Conservation (phyloP, 2,888 invertebrate genomes). For the Halictus quadricinctus region DNA sequence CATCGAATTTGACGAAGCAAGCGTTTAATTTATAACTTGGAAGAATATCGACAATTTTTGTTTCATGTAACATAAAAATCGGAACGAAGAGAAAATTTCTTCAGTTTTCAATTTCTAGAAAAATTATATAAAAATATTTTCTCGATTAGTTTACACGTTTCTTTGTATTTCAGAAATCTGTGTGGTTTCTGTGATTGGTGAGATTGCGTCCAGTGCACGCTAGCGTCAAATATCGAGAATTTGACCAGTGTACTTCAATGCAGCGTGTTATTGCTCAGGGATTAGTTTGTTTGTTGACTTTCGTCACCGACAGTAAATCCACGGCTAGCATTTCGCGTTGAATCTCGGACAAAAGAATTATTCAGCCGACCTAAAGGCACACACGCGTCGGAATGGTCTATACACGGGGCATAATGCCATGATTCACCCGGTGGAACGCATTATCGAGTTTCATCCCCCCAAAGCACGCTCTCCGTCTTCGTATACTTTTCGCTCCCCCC, state of each 20-base stretch:
- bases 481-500: conserved; percentile 23
- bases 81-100: background rate
- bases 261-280: background rate
- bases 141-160: background rate
- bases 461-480: conserved; percentile 23
- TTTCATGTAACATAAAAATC: too few species aligned
- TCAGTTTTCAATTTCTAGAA: background rate
- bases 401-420: conserved; percentile 70
- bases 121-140: background rate
- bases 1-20: too few species aligned
- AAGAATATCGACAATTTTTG: too few species aligned
- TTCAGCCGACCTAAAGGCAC: background rate
- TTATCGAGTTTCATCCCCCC: conserved; percentile 37
- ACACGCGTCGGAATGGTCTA: conserved; percentile 45
- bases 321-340: background rate
- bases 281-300: background rate
- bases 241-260: too few species aligned
- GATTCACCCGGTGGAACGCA: conserved; percentile 59
- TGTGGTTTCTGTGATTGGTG: background rate
- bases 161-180: background rate
- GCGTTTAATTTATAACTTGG: too few species aligned
- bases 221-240: too few species aligned
- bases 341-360: background rate
- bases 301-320: background rate
- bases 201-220: too few species aligned